A percentile compares a stretch with the other conserved stretches of the same genome.
Conservation (phyloP, 2,113 vertebrate genomes). For the Rhagologus leucostigma region DNA sequence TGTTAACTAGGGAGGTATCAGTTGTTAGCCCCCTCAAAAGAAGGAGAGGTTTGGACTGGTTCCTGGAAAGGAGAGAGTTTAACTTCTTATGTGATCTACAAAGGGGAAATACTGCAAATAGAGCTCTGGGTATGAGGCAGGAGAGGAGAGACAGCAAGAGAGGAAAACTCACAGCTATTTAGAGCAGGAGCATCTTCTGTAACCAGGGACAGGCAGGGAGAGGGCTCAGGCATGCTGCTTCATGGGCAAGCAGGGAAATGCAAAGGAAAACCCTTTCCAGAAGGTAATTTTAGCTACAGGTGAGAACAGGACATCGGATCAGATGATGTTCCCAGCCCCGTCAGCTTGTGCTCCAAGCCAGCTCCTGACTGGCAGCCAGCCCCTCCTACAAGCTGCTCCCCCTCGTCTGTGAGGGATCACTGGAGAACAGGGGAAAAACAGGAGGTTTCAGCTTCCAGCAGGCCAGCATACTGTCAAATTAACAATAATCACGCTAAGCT, state of each 20-base stretch:
- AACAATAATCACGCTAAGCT: background rate
- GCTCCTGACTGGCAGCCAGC: background rate
- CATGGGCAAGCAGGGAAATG: background rate
- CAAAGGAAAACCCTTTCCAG: background rate
- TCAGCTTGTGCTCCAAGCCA: background rate
- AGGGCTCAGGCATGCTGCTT: background rate
- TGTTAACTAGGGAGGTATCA: background rate
- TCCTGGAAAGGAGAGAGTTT: background rate
- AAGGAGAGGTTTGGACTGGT: background rate
- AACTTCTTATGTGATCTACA: background rate
- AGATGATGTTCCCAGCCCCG: fast-evolving
- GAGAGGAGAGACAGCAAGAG: background rate
- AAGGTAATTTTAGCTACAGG: background rate
- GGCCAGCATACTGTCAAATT: background rate
- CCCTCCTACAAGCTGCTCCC: background rate
- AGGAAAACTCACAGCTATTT: background rate
- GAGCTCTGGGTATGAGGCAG: background rate
- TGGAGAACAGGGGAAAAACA: background rate
- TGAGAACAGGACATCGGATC: background rate
- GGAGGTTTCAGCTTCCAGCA: background rate
- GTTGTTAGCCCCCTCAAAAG: background rate
- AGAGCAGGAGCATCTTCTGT: background rate
- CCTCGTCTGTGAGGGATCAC: fast-evolving
- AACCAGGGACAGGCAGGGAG: background rate
- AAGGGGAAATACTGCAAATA: background rate